Conservation (phyloP, 2,888 invertebrate genomes). For the Phasia obesa region DNA sequence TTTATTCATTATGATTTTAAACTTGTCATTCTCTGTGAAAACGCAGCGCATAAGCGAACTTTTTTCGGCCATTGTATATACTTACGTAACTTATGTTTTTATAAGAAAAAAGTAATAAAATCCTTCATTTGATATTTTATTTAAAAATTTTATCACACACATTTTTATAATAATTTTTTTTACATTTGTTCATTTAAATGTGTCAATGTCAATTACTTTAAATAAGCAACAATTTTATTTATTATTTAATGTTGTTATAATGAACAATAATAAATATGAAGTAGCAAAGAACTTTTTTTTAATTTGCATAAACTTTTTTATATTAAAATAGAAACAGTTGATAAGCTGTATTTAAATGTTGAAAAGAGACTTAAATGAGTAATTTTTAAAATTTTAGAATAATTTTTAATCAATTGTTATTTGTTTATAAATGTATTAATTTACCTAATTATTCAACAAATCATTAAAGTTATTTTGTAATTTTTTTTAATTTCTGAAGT, state of each 20-base stretch:
- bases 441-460: too few species aligned
- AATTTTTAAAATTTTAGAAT: constrained; percentile 38
- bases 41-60: too few species aligned
- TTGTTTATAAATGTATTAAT: background rate
- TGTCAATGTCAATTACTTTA: constrained; percentile 66
- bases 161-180: constrained; percentile 19
- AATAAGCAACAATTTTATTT: constrained; percentile 35
- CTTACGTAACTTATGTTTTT: too few species aligned
- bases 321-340: constrained; percentile 38
- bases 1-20: too few species aligned
- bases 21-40: too few species aligned
- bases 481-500: too few species aligned
- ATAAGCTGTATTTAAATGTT: constrained; percentile 43
- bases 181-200: constrained; percentile 29
- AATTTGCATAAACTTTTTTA: constrained; percentile 21
- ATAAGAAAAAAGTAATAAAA: background rate
- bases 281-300: constrained; percentile 32
- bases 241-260: constrained; percentile 42
- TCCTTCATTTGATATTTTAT: background rate
- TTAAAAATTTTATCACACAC: constrained; percentile 46
- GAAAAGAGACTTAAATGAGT: constrained; percentile 11
- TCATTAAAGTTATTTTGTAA: too few species aligned
- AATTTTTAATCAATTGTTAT: background rate
- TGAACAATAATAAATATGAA: constrained; percentile 32
- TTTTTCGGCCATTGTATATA: too few species aligned